Percentiles rank a stretch among this genome's conserved stretches.
phyloP scores from a whole-genome alignment of 2,113 vertebrate species.

The Corythornis vintsioides region DNA sequence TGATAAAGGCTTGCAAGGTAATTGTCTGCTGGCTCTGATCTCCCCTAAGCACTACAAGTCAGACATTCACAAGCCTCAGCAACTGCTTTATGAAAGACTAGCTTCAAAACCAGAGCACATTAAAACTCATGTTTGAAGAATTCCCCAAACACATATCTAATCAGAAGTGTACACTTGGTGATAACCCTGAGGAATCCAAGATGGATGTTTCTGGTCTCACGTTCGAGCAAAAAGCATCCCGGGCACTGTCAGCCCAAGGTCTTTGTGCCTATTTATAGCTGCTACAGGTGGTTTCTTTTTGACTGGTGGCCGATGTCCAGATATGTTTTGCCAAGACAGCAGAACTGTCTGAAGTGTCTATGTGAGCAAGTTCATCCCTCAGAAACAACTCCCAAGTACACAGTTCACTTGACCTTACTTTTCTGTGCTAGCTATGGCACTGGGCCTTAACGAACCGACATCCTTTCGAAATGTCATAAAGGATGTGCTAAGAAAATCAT shows the following conservation, averaged over 20 bases:
- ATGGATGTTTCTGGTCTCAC: background rate
- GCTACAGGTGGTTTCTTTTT: conserved; percentile 1
- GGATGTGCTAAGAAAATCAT: background rate
- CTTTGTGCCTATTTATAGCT: background rate
- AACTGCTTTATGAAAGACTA: background rate
- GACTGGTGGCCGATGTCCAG: background rate
- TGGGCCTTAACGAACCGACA: background rate
- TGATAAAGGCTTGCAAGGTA: background rate
- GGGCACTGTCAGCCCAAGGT: background rate
- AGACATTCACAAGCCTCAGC: background rate
- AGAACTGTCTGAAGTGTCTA: background rate
- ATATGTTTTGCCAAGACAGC: background rate
- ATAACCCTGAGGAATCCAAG: background rate
- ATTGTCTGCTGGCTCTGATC: background rate
- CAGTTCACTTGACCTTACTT: background rate
- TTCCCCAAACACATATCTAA: background rate
- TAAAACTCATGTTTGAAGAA: background rate
- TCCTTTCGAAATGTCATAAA: background rate
- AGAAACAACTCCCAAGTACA: background rate
- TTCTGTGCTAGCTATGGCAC: background rate
- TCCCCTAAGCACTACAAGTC: background rate
- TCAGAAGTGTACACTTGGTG: background rate
- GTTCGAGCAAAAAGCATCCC: background rate
- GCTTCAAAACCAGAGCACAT: background rate
- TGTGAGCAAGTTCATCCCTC: background rate